phyloP scores from a whole-genome alignment of 2,113 vertebrate species.

The Amblyopsis rosae region DNA sequence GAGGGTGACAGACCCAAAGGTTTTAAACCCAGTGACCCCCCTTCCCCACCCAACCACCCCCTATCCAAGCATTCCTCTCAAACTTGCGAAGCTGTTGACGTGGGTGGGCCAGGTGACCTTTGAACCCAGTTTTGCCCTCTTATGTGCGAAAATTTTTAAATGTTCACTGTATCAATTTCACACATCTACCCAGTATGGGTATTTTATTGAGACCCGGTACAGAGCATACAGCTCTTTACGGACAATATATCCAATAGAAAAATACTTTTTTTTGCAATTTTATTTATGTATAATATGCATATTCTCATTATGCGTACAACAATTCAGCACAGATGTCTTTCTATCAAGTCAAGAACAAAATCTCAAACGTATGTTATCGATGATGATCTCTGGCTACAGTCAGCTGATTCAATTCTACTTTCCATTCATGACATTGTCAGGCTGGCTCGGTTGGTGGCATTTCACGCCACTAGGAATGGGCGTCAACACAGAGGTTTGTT shows the following conservation, averaged over 20 bases:
- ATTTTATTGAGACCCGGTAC: slow-evolving; percentile 29
- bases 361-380: neutral
- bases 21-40: slow-evolving; percentile 54
- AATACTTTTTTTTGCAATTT: neutral
- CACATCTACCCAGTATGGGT: slow-evolving; percentile 45
- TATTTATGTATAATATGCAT: neutral
- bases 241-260: neutral
- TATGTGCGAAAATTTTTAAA: slow-evolving; percentile 59
- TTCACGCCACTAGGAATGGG: slow-evolving; percentile 57
- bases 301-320: neutral
- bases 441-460: slow-evolving; percentile 50
- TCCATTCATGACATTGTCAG: slow-evolving; percentile 51
- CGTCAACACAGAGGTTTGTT: slow-evolving; percentile 61
- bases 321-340: neutral
- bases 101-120: slow-evolving; percentile 74
- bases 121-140: slow-evolving; percentile 55
- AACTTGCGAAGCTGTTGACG: slow-evolving; percentile 58
- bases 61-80: slow-evolving; percentile 52
- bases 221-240: slow-evolving; percentile 9
- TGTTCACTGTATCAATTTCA: slow-evolving; percentile 60
- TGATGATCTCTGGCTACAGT: slow-evolving; percentile 4
- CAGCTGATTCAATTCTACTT: slow-evolving; percentile 11
- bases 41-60: slow-evolving; percentile 5
- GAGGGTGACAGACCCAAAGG: slow-evolving; percentile 53
- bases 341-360: neutral